Conservation (phyloP, 2,113 vertebrate species). For the Rhynchopsitta pachyrhyncha region DNA sequence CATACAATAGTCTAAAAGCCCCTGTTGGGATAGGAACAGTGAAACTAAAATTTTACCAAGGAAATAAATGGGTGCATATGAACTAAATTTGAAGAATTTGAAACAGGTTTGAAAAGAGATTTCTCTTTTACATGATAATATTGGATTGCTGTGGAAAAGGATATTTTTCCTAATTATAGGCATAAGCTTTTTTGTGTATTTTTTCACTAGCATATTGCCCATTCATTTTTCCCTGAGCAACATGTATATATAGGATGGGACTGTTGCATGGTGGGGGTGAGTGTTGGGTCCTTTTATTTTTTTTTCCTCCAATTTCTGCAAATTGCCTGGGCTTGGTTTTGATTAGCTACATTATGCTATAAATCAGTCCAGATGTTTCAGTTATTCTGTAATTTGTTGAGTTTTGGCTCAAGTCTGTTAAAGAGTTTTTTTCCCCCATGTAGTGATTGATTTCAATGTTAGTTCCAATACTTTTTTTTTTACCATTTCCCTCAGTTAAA, state of each 20-base stretch:
- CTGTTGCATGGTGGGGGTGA: not conserved
- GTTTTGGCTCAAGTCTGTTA: conserved; percentile 71
- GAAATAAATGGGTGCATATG: not conserved
- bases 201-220: not conserved
- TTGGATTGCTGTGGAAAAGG: conserved; percentile 10
- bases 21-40: not conserved
- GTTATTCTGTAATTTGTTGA: conserved; percentile 80
- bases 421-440: not conserved
- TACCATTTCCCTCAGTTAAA: conserved; percentile 36
- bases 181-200: not conserved
- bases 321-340: conserved; percentile 76
- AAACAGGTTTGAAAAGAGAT: conserved; percentile 28
- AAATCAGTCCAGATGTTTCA: conserved; percentile 81
- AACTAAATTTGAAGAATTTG: conserved; percentile 39
- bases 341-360: conserved; percentile 77
- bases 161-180: not conserved
- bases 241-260: not conserved
- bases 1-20: not conserved
- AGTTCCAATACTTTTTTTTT: conserved; percentile 65
- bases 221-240: not conserved
- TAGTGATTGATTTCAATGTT: conserved; percentile 73
- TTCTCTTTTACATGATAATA: conserved; percentile 9
- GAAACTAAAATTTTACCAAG: not conserved
- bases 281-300: conserved; percentile 12
- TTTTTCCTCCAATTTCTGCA: conserved; percentile 65